Percentiles rank a stretch among this genome's conserved stretches.
Conservation (phyloP, 2,797 vertebrate genomes). For the Hydrophis major region DNA sequence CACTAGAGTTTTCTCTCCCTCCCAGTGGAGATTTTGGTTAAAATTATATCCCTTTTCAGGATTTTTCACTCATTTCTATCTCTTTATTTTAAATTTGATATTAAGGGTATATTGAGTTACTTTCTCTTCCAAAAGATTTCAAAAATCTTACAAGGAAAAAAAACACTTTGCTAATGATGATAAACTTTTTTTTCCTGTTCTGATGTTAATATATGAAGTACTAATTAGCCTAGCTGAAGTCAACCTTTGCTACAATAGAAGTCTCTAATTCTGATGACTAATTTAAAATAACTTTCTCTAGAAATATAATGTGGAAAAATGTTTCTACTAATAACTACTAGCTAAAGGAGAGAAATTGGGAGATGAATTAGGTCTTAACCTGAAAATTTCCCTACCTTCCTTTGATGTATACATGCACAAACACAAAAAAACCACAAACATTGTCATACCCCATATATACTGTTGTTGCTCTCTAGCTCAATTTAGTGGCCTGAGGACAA, state of each 20-base stretch:
- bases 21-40: background rate
- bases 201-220: background rate
- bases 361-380: background rate
- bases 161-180: background rate
- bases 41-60: background rate
- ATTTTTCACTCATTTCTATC: constrained; percentile 11
- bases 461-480: no score
- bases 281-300: background rate
- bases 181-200: background rate
- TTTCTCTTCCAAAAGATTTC: constrained; percentile 39
- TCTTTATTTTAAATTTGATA: background rate
- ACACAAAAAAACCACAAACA: no score
- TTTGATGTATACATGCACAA: background rate
- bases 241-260: background rate
- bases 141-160: background rate
- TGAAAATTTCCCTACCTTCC: background rate
- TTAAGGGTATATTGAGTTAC: constrained; percentile 36
- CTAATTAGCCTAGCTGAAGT: background rate
- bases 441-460: no score
- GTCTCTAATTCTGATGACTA: background rate
- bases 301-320: background rate
- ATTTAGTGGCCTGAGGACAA: no score
- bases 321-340: background rate
- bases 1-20: background rate
- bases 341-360: background rate